Base-by-base conservation (phyloP, 2,797 vertebrate genomes). In the Coregonus suidteri region DNA sequence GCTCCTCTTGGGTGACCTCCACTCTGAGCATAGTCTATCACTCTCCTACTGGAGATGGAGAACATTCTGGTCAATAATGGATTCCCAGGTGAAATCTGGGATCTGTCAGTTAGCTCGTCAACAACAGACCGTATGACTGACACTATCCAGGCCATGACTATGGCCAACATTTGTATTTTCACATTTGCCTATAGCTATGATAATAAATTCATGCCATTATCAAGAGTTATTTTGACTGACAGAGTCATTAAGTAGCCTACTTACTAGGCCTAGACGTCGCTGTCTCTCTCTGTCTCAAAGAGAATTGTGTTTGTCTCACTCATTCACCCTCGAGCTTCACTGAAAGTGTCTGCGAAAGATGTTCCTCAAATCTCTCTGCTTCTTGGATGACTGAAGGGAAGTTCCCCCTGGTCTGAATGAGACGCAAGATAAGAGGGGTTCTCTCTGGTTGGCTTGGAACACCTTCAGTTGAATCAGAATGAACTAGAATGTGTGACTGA, bases 1-100 rank as follows among this genome's bases (percentile, higher is more conserved):
- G 54, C 71, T 79, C 73, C 65, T 77, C 15, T 88, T 2, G 87
- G 82, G 78, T 92, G 91, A 91, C 88, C 56, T 18, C 41, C 64
- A 84, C 80, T 69, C 20, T 18, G 73, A 83, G 71, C 53, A 7
- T 30, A 64, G 56, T 1, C 78, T 82, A 13, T 47, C 9, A 9
- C 41, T 47, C 41, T 87, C 88, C 82, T 79, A 83, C 71, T 41
- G 41, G 71, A 77, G 68, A 80, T 71, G 71, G 79, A 79, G 87
- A 81, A 89, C 79, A 69, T 81, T 73, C 82, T 82, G 77, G 84
- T 91, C 82, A 89, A 89, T 91, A 89, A 91, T 88, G 84, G 77
- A 90, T 88, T 82, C 78, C 15, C 75, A 67, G 75, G 75, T 90
- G 89, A 56, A 87, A 30, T 80, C 72, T 54, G 79, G 70, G 71